Base-by-base conservation (phyloP, 2,113 vertebrate species). In the Prolemur simus region DNA sequence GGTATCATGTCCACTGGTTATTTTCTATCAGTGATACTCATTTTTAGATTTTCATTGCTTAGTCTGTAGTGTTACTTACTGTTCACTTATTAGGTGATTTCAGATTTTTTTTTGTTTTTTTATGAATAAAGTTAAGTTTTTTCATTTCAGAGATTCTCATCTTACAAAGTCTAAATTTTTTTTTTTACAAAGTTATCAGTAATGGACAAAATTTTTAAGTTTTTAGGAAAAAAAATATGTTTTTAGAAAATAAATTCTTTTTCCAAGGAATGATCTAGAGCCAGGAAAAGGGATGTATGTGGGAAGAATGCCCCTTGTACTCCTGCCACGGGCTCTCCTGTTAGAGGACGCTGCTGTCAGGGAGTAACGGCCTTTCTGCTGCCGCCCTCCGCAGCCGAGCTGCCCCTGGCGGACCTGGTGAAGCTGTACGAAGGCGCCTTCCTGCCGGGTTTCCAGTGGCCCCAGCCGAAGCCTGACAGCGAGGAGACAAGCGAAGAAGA, bases 351-450 rank as follows among this genome's bases (percentile, higher is more conserved):
- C 4, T 58, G 3, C 11, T 23, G 66, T 29, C 56, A 4, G 45
- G 47, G 71, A 54, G 37, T 66, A 8, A n/a, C 42, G 25, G 2
- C 13, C 21, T 95, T 74, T 49, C 27, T 88, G 27, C 11, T 96
- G 0, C 2, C 11, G 77, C 81, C 37, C 54, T 37, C 42, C 97
- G 54, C 83, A 99, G 99, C 99, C 97, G 99, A 99, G 97, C 96
- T 99, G 98, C 99, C 99, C 66, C 96, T 99, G 96, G 99, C 99
- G 91, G 98, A 99, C 66, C 96, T 99, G 98, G 95, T 99, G 84
- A 99, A 99, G 98, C 99, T 99, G 96, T 99, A 99, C 21, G 99
- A 99, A 94, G 99, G 99, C 34, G 99, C 99, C 88, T 99, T 99
- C 78, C 98, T 99, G 64, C 99, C 99, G 34, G 98, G 96, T 93